phyloP scores from a whole-genome alignment of 2,888 invertebrate genomes.

The Anaspis maculata region DNA sequence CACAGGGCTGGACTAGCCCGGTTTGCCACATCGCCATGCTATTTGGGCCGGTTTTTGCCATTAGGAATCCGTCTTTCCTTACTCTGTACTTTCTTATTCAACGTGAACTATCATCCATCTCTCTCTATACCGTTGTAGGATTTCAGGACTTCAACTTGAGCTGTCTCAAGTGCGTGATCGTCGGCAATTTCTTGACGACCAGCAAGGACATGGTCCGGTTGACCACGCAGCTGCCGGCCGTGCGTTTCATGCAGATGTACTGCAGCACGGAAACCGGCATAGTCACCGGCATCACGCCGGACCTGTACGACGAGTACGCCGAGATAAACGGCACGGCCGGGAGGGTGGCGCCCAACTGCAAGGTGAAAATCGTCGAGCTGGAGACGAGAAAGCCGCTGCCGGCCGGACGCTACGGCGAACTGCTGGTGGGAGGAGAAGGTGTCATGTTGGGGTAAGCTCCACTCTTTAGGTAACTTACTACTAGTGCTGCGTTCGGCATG shows the following conservation, averaged over 20 bases:
- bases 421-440: slow-evolving; percentile 27
- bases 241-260: slow-evolving; percentile 27
- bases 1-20: too few relatives aligned
- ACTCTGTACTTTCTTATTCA: slow-evolving; percentile 1
- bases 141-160: slow-evolving; percentile 31
- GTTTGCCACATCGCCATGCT: too few relatives aligned
- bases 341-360: slow-evolving; percentile 22
- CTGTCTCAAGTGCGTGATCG: slow-evolving; percentile 27
- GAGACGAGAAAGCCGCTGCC: slow-evolving; percentile 21
- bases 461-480: slow-evolving; percentile 1
- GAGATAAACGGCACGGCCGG: slow-evolving; percentile 27
- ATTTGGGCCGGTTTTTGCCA: too few relatives aligned
- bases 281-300: slow-evolving; percentile 20
- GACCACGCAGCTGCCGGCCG: slow-evolving; percentile 20
- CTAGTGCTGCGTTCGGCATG: too few relatives aligned
- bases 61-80: too few relatives aligned
- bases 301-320: slow-evolving; percentile 16
- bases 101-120: not conserved
- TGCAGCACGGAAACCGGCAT: slow-evolving; percentile 29
- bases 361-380: slow-evolving; percentile 27
- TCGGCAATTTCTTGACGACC: slow-evolving; percentile 25
- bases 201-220: slow-evolving; percentile 23
- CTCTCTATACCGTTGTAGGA: not conserved
- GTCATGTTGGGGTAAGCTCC: slow-evolving; percentile 29
- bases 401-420: slow-evolving; percentile 27